These are phyloP conservation scores for Hymenochirus boettgeri DNA, from an alignment of 2,113 vertebrate genomes.

Conservation along the genomic window DNA sequence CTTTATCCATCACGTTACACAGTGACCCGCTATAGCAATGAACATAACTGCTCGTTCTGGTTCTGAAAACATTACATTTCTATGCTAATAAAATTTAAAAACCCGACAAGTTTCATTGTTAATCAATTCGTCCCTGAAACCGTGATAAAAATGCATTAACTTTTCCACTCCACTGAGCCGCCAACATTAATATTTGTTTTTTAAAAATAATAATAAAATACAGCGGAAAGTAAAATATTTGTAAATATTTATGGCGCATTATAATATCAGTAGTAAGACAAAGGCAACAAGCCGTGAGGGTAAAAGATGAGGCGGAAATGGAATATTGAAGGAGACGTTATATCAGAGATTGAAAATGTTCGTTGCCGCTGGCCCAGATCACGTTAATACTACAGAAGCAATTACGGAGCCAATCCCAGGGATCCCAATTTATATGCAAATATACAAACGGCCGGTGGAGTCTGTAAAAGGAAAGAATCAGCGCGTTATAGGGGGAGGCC, in stretches of 20 bases:
- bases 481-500: neutral
- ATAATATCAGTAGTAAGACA: neutral
- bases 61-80: no score
- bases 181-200: neutral
- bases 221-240: conserved; percentile 2
- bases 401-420: neutral
- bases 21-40: no score
- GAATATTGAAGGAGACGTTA: conserved; percentile 4
- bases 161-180: neutral
- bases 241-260: conserved; percentile 17
- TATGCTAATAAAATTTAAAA: no score
- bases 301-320: conserved; percentile 4
- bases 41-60: no score
- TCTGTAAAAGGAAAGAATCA: neutral
- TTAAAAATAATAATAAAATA: neutral
- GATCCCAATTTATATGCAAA: conserved; percentile 19
- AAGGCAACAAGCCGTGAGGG: conserved; percentile 11
- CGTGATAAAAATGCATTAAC: conserved; percentile 13
- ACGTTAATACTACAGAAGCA: neutral
- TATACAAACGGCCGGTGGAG: neutral
- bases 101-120: neutral
- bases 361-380: neutral
- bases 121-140: conserved; percentile 3
- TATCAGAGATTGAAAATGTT: neutral
- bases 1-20: no score